Base-by-base conservation (phyloP, 2,888 invertebrate species). In the Lamellibrachia columna region DNA sequence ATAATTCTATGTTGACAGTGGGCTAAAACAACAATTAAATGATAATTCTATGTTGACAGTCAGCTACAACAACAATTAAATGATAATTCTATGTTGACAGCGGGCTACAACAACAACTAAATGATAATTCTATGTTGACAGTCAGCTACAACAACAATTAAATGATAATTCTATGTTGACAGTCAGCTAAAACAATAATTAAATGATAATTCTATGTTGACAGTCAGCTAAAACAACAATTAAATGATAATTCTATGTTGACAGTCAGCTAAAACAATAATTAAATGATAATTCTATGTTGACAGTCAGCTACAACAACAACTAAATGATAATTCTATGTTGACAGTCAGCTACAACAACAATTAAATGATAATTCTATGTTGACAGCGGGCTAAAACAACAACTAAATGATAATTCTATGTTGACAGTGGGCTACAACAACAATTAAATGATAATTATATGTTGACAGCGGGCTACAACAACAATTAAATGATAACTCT, bases 11-110 rank as follows among this genome's bases (percentile, higher is more conserved):
- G 53, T 93, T 94, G 97, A 90, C 96, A 98, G 99, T 99, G 93
- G 99, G 99, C 40, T 99, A 99, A 97, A 99, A 99, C 96, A 99
- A 99, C 96, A 97, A 98, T 91, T 99, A 99, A 96, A 99, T 99
- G 7, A 4, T 60, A 22, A 60, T 15, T 60, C 15, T 60, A 40
- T 75, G 75, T 75, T 75, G 75, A 58, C 58, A 7, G 58, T 9
- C 0, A 9, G 91, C 96, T 91, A 58, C 58, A 58, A 11, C 40
- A 40, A 40, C 40, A 40, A 40, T 40, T 40, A 1, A 40, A 40
- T 1, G 40, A 15, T 58, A 11, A 15, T 58, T 58, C 11, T 11
- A 92, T 94, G 53, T 93, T 94, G 97, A 90, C 96, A 98, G 99
- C 99, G 93, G 99, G 99, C 52, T 99, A 99, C 97, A 99, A 99